Base-by-base conservation (phyloP, 2,888 invertebrate species). In the Flexamia atlantica region DNA sequence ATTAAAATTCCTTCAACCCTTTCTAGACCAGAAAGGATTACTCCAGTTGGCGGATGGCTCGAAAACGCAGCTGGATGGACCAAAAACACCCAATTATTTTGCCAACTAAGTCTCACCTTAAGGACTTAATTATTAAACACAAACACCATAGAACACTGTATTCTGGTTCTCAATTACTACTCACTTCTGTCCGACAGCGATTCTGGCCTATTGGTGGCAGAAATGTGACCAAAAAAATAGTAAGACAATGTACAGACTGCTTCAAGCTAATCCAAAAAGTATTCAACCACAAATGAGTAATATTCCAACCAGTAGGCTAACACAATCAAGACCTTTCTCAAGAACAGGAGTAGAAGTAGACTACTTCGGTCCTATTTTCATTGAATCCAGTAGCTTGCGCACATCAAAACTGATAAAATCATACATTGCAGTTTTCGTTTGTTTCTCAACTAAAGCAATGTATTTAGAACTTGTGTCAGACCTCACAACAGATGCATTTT, bases 401-500 rank as follows among this genome's bases (percentile, higher is more conserved):
- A n/a, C n/a, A n/a, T n/a, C 82, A 1, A 12, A 17, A 53, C 0
- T 3, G 3, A 81, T 74, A 20, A 87, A 88, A 79, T 82, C 85
- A 10, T 88, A 87, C 81, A 23, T 87, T 25, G 81, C 84, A 1
- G 30, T 88, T 4, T 89, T 89, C 70, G 84, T 89, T 4, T 89
- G 89, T 79, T 83, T 89, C 42, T 53, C 87, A 0, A 87, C 87
- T 0, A 88, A 88, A 81, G 89, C 89, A 0, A 84, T 89, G 5
- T 88, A 89, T 81, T 74, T 89, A 17, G 89, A 89, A 84, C 64
- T 89, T 0, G 89, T 89, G 1, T 86, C 86, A 23, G 87, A 87
- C 20, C 36, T 89, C 0, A 86, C 88, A 0, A 87, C 89, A 0
- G 88, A 88, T 23, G 86, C 86, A 0, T 89, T 90, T 83, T 25